These are phyloP conservation scores for Hypena proboscidalis DNA, from an alignment of 2,888 invertebrate genomes.

Conservation along the genomic window DNA sequence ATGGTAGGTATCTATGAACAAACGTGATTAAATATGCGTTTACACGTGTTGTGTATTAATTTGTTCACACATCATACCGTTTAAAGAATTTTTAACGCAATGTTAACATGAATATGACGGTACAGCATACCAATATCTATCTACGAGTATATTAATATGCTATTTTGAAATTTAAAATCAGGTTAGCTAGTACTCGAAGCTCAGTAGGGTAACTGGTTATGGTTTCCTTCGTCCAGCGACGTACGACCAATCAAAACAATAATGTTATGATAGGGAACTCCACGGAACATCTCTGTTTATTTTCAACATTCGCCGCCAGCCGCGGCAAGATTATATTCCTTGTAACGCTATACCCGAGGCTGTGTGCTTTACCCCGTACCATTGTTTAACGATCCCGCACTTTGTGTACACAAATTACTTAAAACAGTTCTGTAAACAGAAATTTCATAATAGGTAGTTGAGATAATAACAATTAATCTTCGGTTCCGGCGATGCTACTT, in stretches of 20 bases:
- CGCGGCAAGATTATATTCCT: conserved; percentile 65
- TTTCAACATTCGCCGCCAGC: conserved; percentile 71
- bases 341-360: conserved; percentile 61
- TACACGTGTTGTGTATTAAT: conserved; percentile 33
- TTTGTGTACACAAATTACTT: conserved; percentile 50
- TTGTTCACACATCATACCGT: conserved; percentile 31
- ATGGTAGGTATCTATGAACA: conserved; percentile 26
- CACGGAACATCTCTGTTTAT: conserved; percentile 66
- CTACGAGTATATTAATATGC: background rate
- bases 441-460: conserved; percentile 37
- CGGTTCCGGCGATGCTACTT: conserved; percentile 17
- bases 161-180: conserved; percentile 28
- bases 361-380: conserved; percentile 53
- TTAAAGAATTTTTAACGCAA: background rate
- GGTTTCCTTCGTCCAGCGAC: conserved; percentile 42
- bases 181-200: conserved; percentile 17
- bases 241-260: conserved; percentile 74
- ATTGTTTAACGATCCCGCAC: conserved; percentile 54
- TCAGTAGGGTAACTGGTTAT: conserved; percentile 29
- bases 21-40: conserved; percentile 20
- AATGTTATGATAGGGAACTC: conserved; percentile 77
- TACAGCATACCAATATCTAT: no score
- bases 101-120: background rate
- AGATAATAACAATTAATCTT: conserved; percentile 40
- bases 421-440: conserved; percentile 41